Percentiles rank a stretch among this genome's conserved stretches.
Evolutionary conservation across 2,797 vertebrate species (phyloP).

Genomic region (Sitta carolinensis): DNA sequence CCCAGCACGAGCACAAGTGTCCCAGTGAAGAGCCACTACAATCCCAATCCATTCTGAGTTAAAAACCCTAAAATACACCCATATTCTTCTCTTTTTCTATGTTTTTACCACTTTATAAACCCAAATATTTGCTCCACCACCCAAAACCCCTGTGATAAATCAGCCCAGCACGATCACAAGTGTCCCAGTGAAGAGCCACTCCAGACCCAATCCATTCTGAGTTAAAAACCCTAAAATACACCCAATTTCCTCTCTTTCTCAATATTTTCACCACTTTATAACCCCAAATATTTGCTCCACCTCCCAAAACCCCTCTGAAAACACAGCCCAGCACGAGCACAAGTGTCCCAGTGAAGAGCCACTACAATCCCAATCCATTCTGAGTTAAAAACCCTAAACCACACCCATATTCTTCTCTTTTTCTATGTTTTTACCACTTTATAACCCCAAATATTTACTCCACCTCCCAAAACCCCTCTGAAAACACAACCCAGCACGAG

Average conservation of each 20-base stretch:
- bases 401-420: fast-evolving
- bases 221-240: fast-evolving
- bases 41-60: not conserved
- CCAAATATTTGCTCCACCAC: not conserved
- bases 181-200: not conserved
- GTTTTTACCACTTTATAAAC: not conserved
- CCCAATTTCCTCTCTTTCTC: fast-evolving
- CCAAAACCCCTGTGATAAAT: not conserved
- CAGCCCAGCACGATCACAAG: not conserved
- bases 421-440: not conserved
- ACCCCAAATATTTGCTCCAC: not conserved
- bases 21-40: not conserved
- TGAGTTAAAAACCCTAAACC: not conserved
- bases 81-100: fast-evolving
- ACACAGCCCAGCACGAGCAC: not conserved
- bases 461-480: not conserved
- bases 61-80: fast-evolving
- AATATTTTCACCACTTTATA: not conserved
- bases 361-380: not conserved
- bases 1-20: not conserved
- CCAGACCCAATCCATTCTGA: not conserved
- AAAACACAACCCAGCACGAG: not conserved
- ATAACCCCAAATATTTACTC: not conserved
- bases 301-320: not conserved
- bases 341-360: not conserved